Conservation (phyloP, 2,888 invertebrate genomes). For the Drosophila pseudotalamancana region DNA sequence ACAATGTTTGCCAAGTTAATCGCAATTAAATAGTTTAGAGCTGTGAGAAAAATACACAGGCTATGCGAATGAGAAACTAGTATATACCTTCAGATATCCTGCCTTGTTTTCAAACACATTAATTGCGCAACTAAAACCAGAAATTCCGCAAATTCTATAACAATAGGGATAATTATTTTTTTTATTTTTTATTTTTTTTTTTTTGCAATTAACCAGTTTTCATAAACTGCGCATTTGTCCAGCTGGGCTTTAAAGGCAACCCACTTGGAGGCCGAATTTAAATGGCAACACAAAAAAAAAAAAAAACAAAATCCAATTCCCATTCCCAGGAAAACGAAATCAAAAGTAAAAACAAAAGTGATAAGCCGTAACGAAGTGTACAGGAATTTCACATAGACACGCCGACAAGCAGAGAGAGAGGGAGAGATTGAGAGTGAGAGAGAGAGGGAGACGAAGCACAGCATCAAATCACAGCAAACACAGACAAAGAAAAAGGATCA, state of each 20-base stretch:
- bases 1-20: constrained; percentile 57
- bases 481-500: constrained; percentile 55
- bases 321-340: constrained; percentile 52
- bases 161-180: neutral
- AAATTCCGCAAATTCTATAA: neutral
- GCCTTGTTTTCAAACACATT: too few species aligned
- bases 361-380: constrained; percentile 66
- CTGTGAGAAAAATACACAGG: neutral
- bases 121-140: constrained; percentile 30
- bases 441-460: constrained; percentile 25
- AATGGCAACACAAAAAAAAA: too few species aligned
- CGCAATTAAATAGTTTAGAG: constrained; percentile 47
- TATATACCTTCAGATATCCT: too few species aligned
- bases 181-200: neutral
- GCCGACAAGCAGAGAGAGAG: constrained; percentile 10
- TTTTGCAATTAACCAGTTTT: constrained; percentile 23
- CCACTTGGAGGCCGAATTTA: constrained; percentile 9
- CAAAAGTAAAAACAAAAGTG: constrained; percentile 76
- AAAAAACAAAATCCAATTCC: too few species aligned
- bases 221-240: constrained; percentile 16
- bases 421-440: neutral
- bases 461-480: constrained; percentile 77
- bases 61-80: constrained; percentile 19
- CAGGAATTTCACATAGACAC: constrained; percentile 32
- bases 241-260: constrained; percentile 1